These are phyloP conservation scores for Gasteruption jaculator DNA, from an alignment of 2,888 invertebrate genomes.

Conservation along the genomic window DNA sequence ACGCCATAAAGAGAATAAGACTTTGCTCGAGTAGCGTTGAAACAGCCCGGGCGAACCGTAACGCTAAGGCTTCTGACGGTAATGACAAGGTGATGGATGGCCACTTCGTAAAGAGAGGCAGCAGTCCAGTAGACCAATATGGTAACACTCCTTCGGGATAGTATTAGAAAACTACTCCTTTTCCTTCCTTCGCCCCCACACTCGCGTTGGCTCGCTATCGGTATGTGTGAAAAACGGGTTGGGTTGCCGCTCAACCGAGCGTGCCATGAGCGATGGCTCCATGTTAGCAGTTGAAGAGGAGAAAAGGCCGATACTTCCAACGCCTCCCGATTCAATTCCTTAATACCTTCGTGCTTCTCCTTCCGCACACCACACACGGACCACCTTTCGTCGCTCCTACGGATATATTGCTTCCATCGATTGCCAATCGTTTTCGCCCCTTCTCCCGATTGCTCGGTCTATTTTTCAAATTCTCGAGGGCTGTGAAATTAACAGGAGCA, in stretches of 20 bases:
- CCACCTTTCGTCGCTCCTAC: constrained; percentile 10
- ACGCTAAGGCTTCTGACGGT: no score
- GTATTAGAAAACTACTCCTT: no score
- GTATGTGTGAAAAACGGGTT: constrained; percentile 7
- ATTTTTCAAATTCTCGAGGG: no score
- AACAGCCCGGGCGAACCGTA: no score
- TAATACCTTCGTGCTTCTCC: constrained; percentile 30
- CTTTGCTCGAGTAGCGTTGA: no score
- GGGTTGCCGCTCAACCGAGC: constrained; percentile 32
- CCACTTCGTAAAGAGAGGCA: constrained; percentile 22
- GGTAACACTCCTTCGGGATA: no score
- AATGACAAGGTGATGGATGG: constrained; percentile 44
- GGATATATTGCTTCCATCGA: constrained; percentile 6
- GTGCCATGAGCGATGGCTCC: constrained; percentile 41
- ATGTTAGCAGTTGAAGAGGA: constrained; percentile 17
- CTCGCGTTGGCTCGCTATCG: no score
- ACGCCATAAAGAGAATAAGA: no score
- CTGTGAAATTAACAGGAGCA: no score
- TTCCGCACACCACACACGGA: constrained; percentile 6
- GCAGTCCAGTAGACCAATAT: constrained; percentile 27
- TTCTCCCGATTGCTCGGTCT: constrained; percentile 8
- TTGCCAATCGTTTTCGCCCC: constrained; percentile 6
- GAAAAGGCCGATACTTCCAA: constrained; percentile 24
- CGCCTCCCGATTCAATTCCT: constrained; percentile 36
- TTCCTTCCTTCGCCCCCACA: no score